Evolutionary conservation across 1,140 invertebrate species (phyloP).

Genomic region (Thaumatotibia leucotreta): DNA sequence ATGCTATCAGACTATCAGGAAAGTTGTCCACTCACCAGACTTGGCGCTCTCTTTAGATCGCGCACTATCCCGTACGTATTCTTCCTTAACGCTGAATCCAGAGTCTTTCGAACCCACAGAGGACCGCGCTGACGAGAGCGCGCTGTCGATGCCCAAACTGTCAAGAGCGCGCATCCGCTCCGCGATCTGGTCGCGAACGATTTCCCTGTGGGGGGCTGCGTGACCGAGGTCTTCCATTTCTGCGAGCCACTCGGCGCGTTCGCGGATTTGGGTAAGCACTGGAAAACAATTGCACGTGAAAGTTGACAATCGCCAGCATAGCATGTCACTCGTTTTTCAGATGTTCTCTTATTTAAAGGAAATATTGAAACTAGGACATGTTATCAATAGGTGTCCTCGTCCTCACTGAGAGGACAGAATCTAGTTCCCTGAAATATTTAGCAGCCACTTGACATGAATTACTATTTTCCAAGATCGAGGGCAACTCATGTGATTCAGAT

Average conservation of each 20-base stretch:
- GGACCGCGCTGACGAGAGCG: slow-evolving; percentile 39
- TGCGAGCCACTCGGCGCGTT: slow-evolving; percentile 79
- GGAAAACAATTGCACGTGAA: slow-evolving; percentile 16
- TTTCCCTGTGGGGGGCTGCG: slow-evolving; percentile 75
- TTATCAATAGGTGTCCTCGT: too few species aligned
- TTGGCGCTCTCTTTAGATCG: slow-evolving; percentile 19
- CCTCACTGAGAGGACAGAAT: too few species aligned
- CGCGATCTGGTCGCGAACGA: slow-evolving; percentile 80
- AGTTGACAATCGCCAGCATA: too few species aligned
- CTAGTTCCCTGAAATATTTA: too few species aligned
- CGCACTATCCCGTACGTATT: neutral
- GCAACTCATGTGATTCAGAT: too few species aligned
- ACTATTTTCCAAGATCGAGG: too few species aligned
- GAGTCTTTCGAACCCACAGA: slow-evolving; percentile 40
- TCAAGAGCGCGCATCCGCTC: slow-evolving; percentile 78
- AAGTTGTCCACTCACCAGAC: slow-evolving; percentile 30
- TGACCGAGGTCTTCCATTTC: slow-evolving; percentile 81
- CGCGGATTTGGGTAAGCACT: slow-evolving; percentile 81
- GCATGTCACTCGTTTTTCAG: too few species aligned
- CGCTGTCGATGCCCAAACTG: slow-evolving; percentile 54
- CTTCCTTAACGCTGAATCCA: slow-evolving; percentile 37
- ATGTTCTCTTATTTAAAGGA: too few species aligned
- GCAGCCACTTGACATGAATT: too few species aligned
- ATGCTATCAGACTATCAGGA: too few species aligned
- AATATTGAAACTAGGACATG: too few species aligned